A percentile compares a stretch with the other conserved stretches of the same genome.
Evolutionary conservation across 2,888 invertebrate genomes (phyloP).

Genomic region (Mystacides longicornis): DNA sequence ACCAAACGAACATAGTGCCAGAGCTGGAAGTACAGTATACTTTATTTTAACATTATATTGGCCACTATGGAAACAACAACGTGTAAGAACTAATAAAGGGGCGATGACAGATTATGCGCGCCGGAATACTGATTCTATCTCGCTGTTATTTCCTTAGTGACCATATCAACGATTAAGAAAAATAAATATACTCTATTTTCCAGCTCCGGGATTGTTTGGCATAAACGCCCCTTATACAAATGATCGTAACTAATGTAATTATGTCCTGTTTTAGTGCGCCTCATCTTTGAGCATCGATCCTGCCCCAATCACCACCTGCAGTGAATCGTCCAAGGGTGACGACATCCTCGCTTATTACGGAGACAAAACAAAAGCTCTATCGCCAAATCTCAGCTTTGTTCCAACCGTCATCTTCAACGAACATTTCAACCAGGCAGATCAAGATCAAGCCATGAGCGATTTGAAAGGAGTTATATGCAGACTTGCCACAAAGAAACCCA

Average conservation of each 20-base stretch:
- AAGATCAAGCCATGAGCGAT: slow-evolving; percentile 48
- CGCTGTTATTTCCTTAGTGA: no score
- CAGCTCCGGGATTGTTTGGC: no score
- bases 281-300: slow-evolving; percentile 31
- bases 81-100: no score
- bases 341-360: slow-evolving; percentile 46
- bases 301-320: slow-evolving; percentile 34
- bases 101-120: no score
- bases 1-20: no score
- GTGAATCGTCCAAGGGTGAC: slow-evolving; percentile 35
- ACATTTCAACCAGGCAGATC: slow-evolving; percentile 50
- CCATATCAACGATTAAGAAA: no score
- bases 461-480: slow-evolving; percentile 53
- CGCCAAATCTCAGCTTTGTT: slow-evolving; percentile 52
- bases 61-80: no score
- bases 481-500: slow-evolving; percentile 34
- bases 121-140: no score
- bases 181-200: no score
- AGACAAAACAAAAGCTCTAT: slow-evolving; percentile 47
- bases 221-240: neutral
- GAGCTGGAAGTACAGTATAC: no score
- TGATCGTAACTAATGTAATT: neutral
- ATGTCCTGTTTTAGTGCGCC: slow-evolving; percentile 36
- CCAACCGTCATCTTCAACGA: slow-evolving; percentile 61
- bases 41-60: no score